These are phyloP conservation scores for mouse (Mus musculus) DNA, from an alignment of 2,113 vertebrate species.

Conservation along the genomic window GRCm39 chr14:115525001-115525500, in stretches of 20 bases:
- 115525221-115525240: not conserved
- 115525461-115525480: not conserved
- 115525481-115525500: no score
- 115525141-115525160: not conserved
- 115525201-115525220: not conserved
- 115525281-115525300: constrained; percentile 31
- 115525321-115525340: not conserved
- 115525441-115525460: not conserved
- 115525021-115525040: not conserved
- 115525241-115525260: not conserved
- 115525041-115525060: not conserved
- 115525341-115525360: rapidly evolving
- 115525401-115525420: not conserved
- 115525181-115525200: not conserved
- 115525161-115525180: not conserved
- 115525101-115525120: not conserved
- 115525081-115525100: not conserved
- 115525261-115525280: not conserved
- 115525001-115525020: not conserved
- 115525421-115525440: not conserved
- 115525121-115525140: not conserved
- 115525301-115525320: not conserved
- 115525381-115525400: no score
- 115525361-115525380: no score
- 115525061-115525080: not conserved